A percentile compares a stretch with the other conserved stretches of the same genome.
Conservation (phyloP, 2,113 vertebrate species). For the Hippocampus guttulatus region DNA sequence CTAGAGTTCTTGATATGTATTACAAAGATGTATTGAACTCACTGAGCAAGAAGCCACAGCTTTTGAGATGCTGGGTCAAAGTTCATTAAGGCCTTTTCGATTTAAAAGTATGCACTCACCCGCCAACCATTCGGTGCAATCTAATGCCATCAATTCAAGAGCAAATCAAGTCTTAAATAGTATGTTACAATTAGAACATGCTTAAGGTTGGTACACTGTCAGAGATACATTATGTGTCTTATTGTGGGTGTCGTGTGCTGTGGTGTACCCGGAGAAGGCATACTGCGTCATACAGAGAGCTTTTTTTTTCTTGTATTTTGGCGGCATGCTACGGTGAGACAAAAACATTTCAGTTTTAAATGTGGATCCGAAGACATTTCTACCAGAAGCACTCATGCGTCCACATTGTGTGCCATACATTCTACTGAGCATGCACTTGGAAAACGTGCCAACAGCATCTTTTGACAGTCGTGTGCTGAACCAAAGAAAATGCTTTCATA, state of each 20-base stretch:
- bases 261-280: background rate
- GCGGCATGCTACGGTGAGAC: background rate
- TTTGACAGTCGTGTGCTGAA: constrained; percentile 1
- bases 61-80: constrained; percentile 34
- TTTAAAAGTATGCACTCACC: constrained; percentile 8
- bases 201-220: background rate
- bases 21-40: constrained; percentile 36
- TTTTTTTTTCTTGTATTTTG: background rate
- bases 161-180: background rate
- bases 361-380: constrained; percentile 26
- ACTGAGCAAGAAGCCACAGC: constrained; percentile 42
- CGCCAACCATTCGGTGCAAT: background rate
- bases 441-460: constrained; percentile 42
- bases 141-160: background rate
- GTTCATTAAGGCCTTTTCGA: constrained; percentile 49
- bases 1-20: constrained; percentile 9
- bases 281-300: background rate
- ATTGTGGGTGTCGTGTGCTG: background rate
- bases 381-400: constrained; percentile 34
- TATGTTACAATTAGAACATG: background rate
- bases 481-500: constrained; percentile 10
- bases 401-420: constrained; percentile 40
- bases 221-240: background rate
- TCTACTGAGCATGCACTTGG: constrained; percentile 49
- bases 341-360: constrained; percentile 2